These are phyloP conservation scores for Alsophila aescularia DNA, from an alignment of 2,888 invertebrate genomes.

Conservation along the genomic window DNA sequence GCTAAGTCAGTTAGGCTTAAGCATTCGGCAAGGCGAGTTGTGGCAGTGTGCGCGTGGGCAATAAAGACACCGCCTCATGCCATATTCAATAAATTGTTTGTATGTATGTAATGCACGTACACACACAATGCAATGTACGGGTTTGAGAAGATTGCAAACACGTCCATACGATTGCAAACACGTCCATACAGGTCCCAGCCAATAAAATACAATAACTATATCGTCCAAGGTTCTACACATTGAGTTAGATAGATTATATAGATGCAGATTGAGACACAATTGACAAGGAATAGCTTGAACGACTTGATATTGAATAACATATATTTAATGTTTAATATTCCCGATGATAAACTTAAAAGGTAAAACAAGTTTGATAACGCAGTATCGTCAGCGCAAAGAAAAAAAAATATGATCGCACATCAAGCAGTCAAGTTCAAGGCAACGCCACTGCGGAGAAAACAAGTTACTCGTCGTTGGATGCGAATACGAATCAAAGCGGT, in stretches of 20 bases:
- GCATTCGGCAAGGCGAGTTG: conserved; percentile 28
- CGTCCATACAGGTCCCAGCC: conserved; percentile 33
- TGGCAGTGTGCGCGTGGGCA: conserved; percentile 44
- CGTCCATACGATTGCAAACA: conserved; percentile 52
- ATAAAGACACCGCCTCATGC: conserved; percentile 43
- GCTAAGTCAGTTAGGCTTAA: conserved; percentile 23
- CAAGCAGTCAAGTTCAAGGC: conserved; percentile 53
- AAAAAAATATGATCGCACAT: conserved; percentile 21
- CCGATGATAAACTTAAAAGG: not conserved
- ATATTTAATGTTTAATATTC: conserved; percentile 2
- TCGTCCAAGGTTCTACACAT: conserved; percentile 24
- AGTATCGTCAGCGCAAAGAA: not conserved
- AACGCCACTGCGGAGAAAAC: conserved; percentile 14
- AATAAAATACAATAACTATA: conserved; percentile 37
- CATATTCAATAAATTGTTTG: conserved; percentile 31
- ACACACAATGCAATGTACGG: conserved; percentile 77
- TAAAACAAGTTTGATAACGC: conserved; percentile 8
- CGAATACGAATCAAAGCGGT: conserved; percentile 22
- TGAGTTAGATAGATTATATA: conserved; percentile 22
- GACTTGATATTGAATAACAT: conserved; percentile 12
- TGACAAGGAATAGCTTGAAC: conserved; percentile 14
- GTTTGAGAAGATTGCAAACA: conserved; percentile 73
- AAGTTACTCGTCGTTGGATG: no score
- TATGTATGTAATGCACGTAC: conserved; percentile 76
- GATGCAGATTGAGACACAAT: conserved; percentile 29